Evolutionary conservation across 2,113 vertebrate genomes (phyloP), one percentile per base, ranked within the genome.

Genomic region (Lycocorax pyrrhopterus): DNA sequence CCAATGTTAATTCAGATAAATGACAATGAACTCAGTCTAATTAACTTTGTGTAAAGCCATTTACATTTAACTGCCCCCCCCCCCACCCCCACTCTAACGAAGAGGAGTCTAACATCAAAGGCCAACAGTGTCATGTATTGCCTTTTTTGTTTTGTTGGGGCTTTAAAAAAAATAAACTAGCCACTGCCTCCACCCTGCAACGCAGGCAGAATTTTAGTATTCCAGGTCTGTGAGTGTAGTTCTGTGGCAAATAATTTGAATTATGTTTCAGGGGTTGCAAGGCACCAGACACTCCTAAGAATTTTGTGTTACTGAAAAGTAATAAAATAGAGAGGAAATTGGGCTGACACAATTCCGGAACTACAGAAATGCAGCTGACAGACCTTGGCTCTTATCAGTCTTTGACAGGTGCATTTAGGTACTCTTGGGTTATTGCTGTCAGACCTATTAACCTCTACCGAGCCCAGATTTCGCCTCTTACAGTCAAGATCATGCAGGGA

Each of bases 261-360:
- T 75, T 90, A 90, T 11, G 13, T 71, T 93, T 93, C 2, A 3
- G 29, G 27, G 5, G 27, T 60, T 91, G 37, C 60, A 90, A 92
- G 33, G 39, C n/a, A 74, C 12, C 32, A 83, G 49, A 77, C 35
- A 53, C 6, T 82, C 39, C 27, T 55, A 72, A 84, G 60, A 81
- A 92, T 22, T 86, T 23, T 72, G 46, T 68, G 30, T 35, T 49
- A 60, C 49, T 72, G 37, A 17, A 78, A 94, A 82, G 68, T 79
- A 96, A 89, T 85, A 88, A 94, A 81, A 90, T 51, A 64, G 79
- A 94, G 52, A 84, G 88, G 85, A 93, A 94, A 96, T 75, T 84
- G 79, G 46, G 68, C 73, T 93, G 73, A 84, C 56, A 75, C 41
- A 94, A 87, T 78, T 86, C 83, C 5, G 0, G 88, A 95, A 92